A percentile compares a stretch with the other conserved stretches of the same genome.
Evolutionary conservation across 64 coral and sea anemone genomes (phyloP).

Genomic region (Stylophora pistillata): DNA sequence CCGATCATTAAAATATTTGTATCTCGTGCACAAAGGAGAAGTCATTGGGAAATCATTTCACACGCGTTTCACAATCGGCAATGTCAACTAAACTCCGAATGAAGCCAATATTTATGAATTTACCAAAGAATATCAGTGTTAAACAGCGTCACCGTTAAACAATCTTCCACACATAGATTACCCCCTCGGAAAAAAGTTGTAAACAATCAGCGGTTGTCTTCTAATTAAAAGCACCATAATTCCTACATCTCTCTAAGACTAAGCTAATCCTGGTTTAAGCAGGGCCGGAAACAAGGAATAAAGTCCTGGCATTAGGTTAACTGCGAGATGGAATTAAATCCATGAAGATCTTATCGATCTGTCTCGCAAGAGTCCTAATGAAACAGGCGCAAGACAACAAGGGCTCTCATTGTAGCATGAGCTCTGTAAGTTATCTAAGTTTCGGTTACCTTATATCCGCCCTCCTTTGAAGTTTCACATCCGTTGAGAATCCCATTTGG

Average conservation of each 20-base stretch:
- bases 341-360: slow-evolving; percentile 19
- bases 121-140: no score
- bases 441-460: neutral
- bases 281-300: neutral
- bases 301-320: slow-evolving; percentile 29
- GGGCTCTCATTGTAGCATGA: neutral
- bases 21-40: no score
- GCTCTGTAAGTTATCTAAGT: neutral
- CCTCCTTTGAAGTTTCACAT: neutral
- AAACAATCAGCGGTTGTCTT: no score
- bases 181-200: no score
- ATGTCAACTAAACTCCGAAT: no score
- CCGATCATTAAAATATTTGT: no score
- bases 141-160: no score
- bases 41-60: no score
- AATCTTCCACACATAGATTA: no score
- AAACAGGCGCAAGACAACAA: slow-evolving; percentile 6
- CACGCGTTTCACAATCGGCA: no score
- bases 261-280: neutral
- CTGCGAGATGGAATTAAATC: slow-evolving; percentile 39
- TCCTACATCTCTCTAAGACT: neutral
- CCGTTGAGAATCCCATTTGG: neutral
- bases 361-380: slow-evolving; percentile 40
- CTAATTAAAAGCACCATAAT: neutral
- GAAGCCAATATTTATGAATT: no score